phyloP scores from a whole-genome alignment of 2,113 vertebrate genomes.

The Lethenteron reissneri region DNA sequence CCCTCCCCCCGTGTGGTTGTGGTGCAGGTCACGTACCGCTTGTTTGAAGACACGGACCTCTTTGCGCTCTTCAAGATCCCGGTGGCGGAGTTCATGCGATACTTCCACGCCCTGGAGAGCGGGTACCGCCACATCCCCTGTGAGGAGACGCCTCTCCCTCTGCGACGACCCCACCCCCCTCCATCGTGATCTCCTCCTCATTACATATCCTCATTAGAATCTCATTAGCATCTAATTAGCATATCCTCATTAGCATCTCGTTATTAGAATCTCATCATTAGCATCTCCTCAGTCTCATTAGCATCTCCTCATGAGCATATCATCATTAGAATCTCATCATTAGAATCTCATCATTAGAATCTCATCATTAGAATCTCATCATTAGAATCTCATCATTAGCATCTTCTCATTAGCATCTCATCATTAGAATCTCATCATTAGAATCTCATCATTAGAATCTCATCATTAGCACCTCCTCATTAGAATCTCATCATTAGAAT shows the following conservation, averaged over 20 bases:
- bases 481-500: no score
- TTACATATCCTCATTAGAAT: neutral
- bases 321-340: neutral
- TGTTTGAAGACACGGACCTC: slow-evolving; percentile 88
- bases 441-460: no score
- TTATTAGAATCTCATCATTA: neutral
- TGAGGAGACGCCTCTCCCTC: slow-evolving; percentile 28
- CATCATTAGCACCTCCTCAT: no score
- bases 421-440: no score
- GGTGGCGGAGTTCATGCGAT: slow-evolving; percentile 87
- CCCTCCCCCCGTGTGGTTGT: neutral
- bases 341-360: no score
- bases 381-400: no score
- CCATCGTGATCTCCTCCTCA: neutral
- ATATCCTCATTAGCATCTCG: neutral
- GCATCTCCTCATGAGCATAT: neutral
- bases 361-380: no score
- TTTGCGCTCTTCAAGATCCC: slow-evolving; percentile 93
- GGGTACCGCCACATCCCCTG: slow-evolving; percentile 94
- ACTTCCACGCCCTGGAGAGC: slow-evolving; percentile 85
- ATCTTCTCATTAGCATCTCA: no score
- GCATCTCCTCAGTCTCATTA: no score
- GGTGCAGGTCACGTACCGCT: slow-evolving; percentile 61
- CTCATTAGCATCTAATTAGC: neutral
- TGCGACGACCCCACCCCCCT: neutral